phyloP scores from a whole-genome alignment of 2,113 vertebrate species.

The Mandrillus leucophaeus region DNA sequence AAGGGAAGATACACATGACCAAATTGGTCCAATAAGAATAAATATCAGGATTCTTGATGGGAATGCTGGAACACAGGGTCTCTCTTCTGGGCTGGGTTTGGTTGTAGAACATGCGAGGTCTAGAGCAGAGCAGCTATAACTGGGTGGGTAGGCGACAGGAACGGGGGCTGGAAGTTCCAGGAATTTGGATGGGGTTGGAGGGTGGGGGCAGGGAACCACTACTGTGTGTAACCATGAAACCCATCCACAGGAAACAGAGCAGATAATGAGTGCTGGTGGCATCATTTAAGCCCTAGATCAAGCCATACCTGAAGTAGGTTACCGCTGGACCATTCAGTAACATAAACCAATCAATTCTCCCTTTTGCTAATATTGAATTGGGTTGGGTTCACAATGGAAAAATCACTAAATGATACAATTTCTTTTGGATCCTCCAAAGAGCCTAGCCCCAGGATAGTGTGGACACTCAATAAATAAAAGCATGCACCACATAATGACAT shows the following conservation, averaged over 20 bases:
- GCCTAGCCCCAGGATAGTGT: not conserved
- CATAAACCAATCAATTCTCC: not conserved
- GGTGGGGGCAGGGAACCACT: not conserved
- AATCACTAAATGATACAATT: not conserved
- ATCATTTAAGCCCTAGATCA: not conserved
- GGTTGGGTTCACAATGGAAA: not conserved
- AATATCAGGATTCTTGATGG: not conserved
- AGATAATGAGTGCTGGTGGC: not conserved
- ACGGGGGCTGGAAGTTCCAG: not conserved
- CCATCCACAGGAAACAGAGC: not conserved
- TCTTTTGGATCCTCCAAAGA: slow-evolving; percentile 2
- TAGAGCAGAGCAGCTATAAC: not conserved
- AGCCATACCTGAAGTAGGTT: not conserved
- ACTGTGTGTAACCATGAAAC: not conserved
- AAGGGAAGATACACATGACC: not conserved
- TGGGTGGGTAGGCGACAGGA: not conserved
- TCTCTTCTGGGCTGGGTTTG: not conserved
- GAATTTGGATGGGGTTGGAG: not conserved
- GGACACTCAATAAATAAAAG: not conserved
- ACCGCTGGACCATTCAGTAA: not conserved
- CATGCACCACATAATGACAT: not conserved
- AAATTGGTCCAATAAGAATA: not conserved
- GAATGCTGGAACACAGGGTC: not conserved
- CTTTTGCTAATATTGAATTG: not conserved
- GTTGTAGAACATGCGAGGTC: not conserved